A percentile compares a stretch with the other conserved stretches of the same genome.
phyloP scores from a whole-genome alignment of 2,888 invertebrate genomes.

The Yponomeuta plumbellus region DNA sequence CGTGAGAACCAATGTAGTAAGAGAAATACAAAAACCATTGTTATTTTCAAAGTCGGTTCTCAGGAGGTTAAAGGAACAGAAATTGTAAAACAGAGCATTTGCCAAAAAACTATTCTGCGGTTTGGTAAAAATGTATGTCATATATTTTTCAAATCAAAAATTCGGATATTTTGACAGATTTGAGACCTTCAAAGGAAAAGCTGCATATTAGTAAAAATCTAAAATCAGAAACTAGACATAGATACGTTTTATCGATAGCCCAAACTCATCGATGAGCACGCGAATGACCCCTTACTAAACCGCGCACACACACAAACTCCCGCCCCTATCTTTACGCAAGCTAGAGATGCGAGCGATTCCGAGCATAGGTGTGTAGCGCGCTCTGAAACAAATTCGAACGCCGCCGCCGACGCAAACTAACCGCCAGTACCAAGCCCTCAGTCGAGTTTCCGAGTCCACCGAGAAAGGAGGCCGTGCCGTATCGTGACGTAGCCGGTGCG shows the following conservation, averaged over 20 bases:
- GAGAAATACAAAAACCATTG: too few species aligned
- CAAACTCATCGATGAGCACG: not conserved
- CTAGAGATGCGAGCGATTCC: conserved; percentile 27
- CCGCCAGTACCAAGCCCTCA: not conserved
- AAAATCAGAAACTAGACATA: too few species aligned
- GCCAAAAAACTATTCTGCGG: too few species aligned
- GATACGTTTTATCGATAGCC: not conserved
- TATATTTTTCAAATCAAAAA: too few species aligned
- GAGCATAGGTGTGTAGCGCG: conserved; percentile 10
- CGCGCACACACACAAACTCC: conserved; percentile 22
- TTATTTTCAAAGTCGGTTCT: too few species aligned
- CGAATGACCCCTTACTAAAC: not conserved
- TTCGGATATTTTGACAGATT: too few species aligned
- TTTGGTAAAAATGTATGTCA: too few species aligned
- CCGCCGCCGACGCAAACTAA: not conserved
- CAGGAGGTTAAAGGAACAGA: too few species aligned
- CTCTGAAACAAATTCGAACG: conserved; percentile 5
- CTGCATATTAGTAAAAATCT: too few species aligned
- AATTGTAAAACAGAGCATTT: too few species aligned
- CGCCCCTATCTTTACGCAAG: conserved; percentile 15
- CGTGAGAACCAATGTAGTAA: too few species aligned
- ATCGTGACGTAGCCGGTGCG: conserved; percentile 49
- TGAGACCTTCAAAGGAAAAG: too few species aligned
- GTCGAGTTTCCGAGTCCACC: not conserved
- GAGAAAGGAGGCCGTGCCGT: conserved; percentile 11